Evolutionary conservation across 1,140 invertebrate genomes (phyloP).

Genomic region (Camponotus vicinus): DNA sequence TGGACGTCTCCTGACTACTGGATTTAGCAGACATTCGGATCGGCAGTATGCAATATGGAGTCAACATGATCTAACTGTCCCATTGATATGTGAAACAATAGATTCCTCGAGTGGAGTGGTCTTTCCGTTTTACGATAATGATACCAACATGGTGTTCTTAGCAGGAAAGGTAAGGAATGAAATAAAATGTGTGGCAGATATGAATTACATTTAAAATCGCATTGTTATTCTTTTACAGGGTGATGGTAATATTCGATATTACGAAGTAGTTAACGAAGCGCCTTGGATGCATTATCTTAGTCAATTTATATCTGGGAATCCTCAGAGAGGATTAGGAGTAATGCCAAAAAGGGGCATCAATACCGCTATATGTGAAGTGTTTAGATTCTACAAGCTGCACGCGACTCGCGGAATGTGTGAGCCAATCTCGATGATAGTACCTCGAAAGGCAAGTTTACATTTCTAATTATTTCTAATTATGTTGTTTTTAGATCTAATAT

Average conservation of each 20-base stretch:
- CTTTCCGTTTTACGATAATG: slow-evolving; percentile 97
- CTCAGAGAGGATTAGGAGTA: slow-evolving; percentile 95
- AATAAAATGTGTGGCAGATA: background rate
- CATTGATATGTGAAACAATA: slow-evolving; percentile 93
- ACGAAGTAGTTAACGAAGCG: slow-evolving; percentile 94
- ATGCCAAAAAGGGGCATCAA: slow-evolving; percentile 98
- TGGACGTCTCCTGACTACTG: slow-evolving; percentile 93
- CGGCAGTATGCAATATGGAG: slow-evolving; percentile 96
- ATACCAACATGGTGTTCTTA: slow-evolving; percentile 95
- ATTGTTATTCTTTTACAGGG: slow-evolving; percentile 87
- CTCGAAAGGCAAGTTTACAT: slow-evolving; percentile 89
- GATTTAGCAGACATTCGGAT: slow-evolving; percentile 96
- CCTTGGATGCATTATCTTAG: slow-evolving; percentile 96
- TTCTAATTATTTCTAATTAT: background rate
- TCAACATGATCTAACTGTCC: slow-evolving; percentile 91
- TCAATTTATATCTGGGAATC: slow-evolving; percentile 96
- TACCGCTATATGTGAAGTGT: slow-evolving; percentile 93
- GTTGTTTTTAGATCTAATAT: background rate
- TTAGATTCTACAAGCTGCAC: slow-evolving; percentile 97
- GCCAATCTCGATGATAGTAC: slow-evolving; percentile 97
- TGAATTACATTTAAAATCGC: background rate
- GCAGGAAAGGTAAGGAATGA: slow-evolving; percentile 90
- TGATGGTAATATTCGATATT: slow-evolving; percentile 97
- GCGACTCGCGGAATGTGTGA: slow-evolving; percentile 95
- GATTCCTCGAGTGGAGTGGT: slow-evolving; percentile 97